Conservation (phyloP, 1,140 invertebrate genomes). For the Drusus annulatus region DNA sequence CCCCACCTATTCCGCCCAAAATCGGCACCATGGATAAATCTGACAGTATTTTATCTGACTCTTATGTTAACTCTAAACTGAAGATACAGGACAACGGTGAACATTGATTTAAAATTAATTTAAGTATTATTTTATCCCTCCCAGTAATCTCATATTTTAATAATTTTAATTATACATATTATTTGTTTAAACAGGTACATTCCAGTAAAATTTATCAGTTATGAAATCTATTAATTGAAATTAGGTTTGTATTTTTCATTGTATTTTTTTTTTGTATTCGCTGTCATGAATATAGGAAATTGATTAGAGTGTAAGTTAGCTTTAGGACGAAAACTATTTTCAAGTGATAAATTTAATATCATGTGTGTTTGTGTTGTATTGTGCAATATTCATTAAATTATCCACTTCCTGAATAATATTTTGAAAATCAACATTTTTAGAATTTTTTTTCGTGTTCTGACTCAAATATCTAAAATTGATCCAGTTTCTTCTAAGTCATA, state of each 20-base stretch:
- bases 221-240: slow-evolving; percentile 10
- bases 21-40: slow-evolving; percentile 50
- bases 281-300: neutral
- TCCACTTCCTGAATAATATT: too few relatives aligned
- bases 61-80: slow-evolving; percentile 42
- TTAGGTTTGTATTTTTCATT: too few relatives aligned
- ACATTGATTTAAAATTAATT: neutral
- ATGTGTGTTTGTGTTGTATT: slow-evolving; percentile 31
- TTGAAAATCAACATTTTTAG: too few relatives aligned
- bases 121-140: neutral
- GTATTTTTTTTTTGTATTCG: neutral
- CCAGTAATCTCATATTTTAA: slow-evolving; percentile 6
- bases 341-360: slow-evolving; percentile 36
- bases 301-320: slow-evolving; percentile 22
- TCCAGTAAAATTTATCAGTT: neutral
- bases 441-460: too few relatives aligned
- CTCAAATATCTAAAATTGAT: too few relatives aligned
- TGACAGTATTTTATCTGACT: slow-evolving; percentile 45
- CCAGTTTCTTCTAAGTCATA: too few relatives aligned
- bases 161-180: neutral
- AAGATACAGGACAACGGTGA: slow-evolving; percentile 52
- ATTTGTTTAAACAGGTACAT: slow-evolving; percentile 9
- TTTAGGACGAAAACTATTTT: slow-evolving; percentile 37
- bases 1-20: slow-evolving; percentile 55
- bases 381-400: slow-evolving; percentile 17